Conservation (phyloP, 2,797 vertebrate species). For the Myotis myotis region DNA sequence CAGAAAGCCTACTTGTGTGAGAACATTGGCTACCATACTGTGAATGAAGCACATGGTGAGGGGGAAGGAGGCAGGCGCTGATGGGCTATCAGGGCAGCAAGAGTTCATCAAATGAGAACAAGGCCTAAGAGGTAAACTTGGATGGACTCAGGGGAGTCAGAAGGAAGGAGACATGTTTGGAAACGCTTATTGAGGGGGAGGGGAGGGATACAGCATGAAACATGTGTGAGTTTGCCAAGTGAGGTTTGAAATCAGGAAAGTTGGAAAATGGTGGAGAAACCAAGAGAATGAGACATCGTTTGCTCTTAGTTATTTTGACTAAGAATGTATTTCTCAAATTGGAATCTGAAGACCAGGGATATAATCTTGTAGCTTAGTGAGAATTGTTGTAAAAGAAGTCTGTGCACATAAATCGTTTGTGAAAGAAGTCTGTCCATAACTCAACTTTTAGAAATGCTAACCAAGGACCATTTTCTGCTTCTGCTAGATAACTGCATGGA, state of each 20-base stretch:
- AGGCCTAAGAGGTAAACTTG: background rate
- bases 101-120: background rate
- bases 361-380: background rate
- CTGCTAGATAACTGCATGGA: background rate
- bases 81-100: background rate
- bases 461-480: background rate
- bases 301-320: constrained; percentile 7
- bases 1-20: background rate
- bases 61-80: background rate
- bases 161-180: background rate
- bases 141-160: background rate
- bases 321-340: background rate
- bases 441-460: background rate
- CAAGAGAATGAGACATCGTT: background rate
- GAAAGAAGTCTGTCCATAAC: background rate
- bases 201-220: background rate
- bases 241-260: background rate
- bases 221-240: background rate
- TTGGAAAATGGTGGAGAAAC: background rate
- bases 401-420: background rate
- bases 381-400: background rate
- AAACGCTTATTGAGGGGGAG: background rate
- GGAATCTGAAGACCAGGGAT: background rate
- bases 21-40: background rate
- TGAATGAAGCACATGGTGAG: background rate